Conservation (phyloP, 2,888 invertebrate species). For the Marronus borbonicus region DNA sequence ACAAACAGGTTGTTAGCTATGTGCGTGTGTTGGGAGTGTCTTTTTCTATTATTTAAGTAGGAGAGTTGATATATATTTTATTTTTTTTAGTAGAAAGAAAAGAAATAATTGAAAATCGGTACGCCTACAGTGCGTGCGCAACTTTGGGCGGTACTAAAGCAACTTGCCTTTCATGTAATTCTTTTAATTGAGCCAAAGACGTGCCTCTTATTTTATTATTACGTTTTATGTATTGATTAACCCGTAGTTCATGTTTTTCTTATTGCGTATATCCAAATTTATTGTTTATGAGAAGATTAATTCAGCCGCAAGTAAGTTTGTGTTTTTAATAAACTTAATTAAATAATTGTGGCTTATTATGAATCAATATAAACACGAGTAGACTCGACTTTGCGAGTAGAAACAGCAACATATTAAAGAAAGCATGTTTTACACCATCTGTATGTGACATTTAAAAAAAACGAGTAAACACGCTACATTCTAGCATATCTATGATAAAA, state of each 20-base stretch:
- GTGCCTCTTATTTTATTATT: constrained; percentile 61
- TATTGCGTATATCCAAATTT: not conserved
- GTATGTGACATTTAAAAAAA: no score
- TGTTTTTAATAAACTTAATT: not conserved
- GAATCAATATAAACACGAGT: no score
- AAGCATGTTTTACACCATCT: no score
- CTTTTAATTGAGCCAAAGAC: constrained; percentile 64
- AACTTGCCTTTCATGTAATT: constrained; percentile 57
- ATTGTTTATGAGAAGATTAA: constrained; percentile 11
- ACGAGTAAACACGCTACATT: no score
- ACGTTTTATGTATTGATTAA: constrained; percentile 55
- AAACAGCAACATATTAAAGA: no score
- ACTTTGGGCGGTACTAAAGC: constrained; percentile 58
- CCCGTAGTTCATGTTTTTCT: constrained; percentile 14
- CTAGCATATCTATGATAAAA: no score
- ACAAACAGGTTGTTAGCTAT: constrained; percentile 65
- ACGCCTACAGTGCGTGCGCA: constrained; percentile 65
- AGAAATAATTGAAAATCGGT: constrained; percentile 52
- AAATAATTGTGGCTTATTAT: no score
- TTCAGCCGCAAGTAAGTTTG: not conserved
- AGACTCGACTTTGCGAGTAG: no score
- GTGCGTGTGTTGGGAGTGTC: constrained; percentile 47
- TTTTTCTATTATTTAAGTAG: constrained; percentile 59
- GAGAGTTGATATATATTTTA: constrained; percentile 62
- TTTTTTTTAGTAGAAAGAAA: constrained; percentile 53